phyloP scores from a whole-genome alignment of 2,797 vertebrate species.

The Denticeps clupeoides region DNA sequence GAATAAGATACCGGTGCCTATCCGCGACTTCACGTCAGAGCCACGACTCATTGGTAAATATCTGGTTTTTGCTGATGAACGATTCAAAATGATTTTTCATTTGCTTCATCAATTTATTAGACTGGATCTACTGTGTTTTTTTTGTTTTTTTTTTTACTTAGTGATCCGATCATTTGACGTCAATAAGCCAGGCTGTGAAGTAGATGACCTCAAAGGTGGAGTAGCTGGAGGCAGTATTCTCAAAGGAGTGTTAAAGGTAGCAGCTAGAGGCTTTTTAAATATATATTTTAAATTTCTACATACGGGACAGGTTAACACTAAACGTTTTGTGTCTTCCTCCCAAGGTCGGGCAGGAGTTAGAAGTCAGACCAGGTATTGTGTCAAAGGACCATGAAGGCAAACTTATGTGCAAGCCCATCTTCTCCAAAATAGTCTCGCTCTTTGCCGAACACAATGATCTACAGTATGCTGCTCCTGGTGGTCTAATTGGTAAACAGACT shows the following conservation, averaged over 20 bases:
- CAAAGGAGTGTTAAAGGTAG: conserved; percentile 95
- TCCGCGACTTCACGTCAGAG: conserved; percentile 90
- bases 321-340: neutral
- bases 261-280: neutral
- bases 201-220: conserved; percentile 94
- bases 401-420: conserved; percentile 98
- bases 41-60: conserved; percentile 87
- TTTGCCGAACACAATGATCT: conserved; percentile 97
- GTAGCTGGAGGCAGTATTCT: conserved; percentile 97
- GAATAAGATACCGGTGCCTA: conserved; percentile 92
- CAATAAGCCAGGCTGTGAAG: conserved; percentile 97
- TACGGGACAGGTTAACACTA: too few relatives aligned
- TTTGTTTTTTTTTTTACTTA: conserved; percentile 29
- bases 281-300: neutral
- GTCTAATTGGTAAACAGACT: conserved; percentile 87
- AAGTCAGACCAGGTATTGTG: conserved; percentile 93
- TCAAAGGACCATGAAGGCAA: conserved; percentile 98
- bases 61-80: neutral
- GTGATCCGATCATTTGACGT: conserved; percentile 98
- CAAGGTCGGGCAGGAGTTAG: conserved; percentile 94
- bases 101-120: too few relatives aligned
- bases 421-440: conserved; percentile 96
- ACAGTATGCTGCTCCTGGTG: conserved; percentile 91
- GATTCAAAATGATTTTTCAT: neutral
- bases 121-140: too few relatives aligned